Base-by-base conservation (phyloP, 2,797 vertebrate genomes). In the Danionella dracula region DNA sequence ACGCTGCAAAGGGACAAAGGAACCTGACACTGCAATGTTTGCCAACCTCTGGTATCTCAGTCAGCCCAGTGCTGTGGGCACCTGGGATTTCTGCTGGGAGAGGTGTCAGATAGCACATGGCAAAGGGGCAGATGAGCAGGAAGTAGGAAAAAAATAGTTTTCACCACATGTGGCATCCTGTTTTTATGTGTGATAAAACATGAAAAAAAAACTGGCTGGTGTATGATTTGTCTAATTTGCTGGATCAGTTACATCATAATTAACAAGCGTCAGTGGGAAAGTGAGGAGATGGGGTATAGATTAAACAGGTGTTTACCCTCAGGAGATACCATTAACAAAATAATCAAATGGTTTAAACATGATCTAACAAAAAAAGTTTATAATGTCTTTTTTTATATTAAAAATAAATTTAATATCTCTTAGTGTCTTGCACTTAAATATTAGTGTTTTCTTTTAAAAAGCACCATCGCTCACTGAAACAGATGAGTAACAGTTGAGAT, bases 81-180 rank as follows among this genome's bases (percentile, higher is more conserved):
- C 54, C 35, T 48, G 59, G 66, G 60, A 61, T 32, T 29, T 16
- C 35, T 20, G 56, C 8, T 40, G 62, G 40, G 62, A 70, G 49
- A 68, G 71, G 66, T 73, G 79, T 76, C 77, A 76, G 55, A 54
- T 54, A 63, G 53, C 79, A 81, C 45, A 75, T 79, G 79, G 75
- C 67, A 74, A 35, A 32, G 65, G 75, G 74, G 71, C 66, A 68
- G 17, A 57, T 19, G 41, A 29, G 54, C 74, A 76, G 80, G 80
- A 81, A 77, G 60, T 34, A 37, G n/a, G 56, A 73, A 71, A 54
- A 76, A 76, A 73, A 65, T 59, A 65, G 37, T 40, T n/a, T 41
- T 4, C 74, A 13, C 56, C 6, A 31, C 42, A 53, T 48, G 31
- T 34, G 34, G 58, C 68, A 68, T 79, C 80, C 76, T 78, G 78